Base-by-base conservation (phyloP, 2,888 invertebrate species). In the Cotesia congregata region DNA sequence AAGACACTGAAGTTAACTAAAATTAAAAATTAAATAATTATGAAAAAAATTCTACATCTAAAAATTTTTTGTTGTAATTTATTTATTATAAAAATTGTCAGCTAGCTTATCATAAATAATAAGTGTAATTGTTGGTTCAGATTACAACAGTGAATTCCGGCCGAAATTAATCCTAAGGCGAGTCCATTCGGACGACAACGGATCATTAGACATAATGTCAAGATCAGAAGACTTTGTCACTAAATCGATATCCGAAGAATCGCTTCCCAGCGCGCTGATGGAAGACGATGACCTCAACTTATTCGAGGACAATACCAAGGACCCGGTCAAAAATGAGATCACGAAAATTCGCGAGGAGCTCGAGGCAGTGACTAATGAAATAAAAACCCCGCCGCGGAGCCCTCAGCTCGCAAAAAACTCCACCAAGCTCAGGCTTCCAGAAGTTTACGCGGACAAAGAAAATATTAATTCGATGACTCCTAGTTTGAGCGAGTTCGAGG, bases 381-480 rank as follows among this genome's bases (percentile, higher is more conserved):
- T 81, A 9, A 85, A 80, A 30, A 89, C 88, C 1, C 88, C 89
- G 2, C 86, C 88, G 6, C 83, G 86, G 0, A 87, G 86, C 74
- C 87, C 89, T 5, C 88, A 87, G 72, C 82, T 82, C 2, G 85
- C 80, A 80, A 85, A 85, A 69, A 84, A 83, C 72, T 75, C 85
- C 0, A 82, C 81, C 0, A 77, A 85, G 68, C 70, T 87, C 15
- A 87, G 86, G 72, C 83, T 86, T n/a, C 78, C 85, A 7, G 81
- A 83, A 20, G 87, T 85, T 12, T 86, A 84, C 15, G 79, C 80
- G 1, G 78, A 81, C 1, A 84, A 83, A 7, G 87, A 87, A 67
- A 87, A 88, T 78, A 79, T 87, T 61, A 88, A 87, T 74, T 89
- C 89, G 73, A 89, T 88, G 88, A 89, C 89, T 38, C 88, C 89